Conservation (phyloP, 1,140 invertebrate genomes). For the Drosophila miranda region DNA sequence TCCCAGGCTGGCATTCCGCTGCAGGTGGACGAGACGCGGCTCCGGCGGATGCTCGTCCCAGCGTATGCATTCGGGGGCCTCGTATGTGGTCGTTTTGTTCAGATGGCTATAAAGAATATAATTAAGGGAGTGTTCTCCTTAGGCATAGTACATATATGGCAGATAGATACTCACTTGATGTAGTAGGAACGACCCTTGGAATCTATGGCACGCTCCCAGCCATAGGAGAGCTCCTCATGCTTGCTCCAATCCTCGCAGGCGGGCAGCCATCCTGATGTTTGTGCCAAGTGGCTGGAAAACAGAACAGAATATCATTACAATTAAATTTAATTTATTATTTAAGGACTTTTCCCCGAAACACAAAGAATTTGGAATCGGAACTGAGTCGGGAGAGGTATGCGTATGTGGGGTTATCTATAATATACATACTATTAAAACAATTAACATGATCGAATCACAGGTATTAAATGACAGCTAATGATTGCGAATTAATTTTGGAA, state of each 20-base stretch:
- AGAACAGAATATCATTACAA: neutral
- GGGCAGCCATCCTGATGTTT: constrained; percentile 92
- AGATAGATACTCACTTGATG: constrained; percentile 90
- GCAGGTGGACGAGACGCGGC: constrained; percentile 89
- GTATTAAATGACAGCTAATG: constrained; percentile 83
- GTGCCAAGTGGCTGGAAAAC: constrained; percentile 88
- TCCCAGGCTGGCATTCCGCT: constrained; percentile 89
- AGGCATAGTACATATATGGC: neutral
- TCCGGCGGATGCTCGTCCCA: constrained; percentile 87
- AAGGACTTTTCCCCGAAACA: too few species aligned
- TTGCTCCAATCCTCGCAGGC: constrained; percentile 90
- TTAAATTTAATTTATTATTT: neutral
- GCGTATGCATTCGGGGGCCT: constrained; percentile 86
- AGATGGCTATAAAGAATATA: constrained; percentile 87
- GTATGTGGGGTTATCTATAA: too few species aligned
- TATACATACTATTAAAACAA: too few species aligned
- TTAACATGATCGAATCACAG: too few species aligned
- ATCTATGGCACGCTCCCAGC: constrained; percentile 93
- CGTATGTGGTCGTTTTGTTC: constrained; percentile 94
- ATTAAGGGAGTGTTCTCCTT: neutral
- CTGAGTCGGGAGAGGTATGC: too few species aligned
- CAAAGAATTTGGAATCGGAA: too few species aligned
- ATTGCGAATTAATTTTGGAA: constrained; percentile 82
- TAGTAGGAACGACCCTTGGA: constrained; percentile 90
- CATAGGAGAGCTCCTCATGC: constrained; percentile 88